Evolutionary conservation across 2,888 invertebrate genomes (phyloP), one percentile per base, ranked within the genome.

Genomic region (Pardosa pseudoannulata): DNA sequence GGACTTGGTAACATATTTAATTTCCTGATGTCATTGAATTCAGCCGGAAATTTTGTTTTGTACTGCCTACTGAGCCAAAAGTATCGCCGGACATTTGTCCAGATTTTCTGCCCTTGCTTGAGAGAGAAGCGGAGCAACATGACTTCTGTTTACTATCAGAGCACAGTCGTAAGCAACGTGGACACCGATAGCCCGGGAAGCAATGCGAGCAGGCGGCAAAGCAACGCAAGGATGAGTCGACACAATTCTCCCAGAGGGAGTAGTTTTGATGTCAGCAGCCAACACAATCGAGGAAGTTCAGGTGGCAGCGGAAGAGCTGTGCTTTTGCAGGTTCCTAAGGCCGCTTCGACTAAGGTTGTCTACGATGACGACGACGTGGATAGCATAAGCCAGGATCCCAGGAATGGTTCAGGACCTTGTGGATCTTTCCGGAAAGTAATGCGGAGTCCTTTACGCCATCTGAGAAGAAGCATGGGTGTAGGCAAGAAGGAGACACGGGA

Each of bases 11-110:
- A 93, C 88, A 90, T 93, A n/a, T 91, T 92, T 88, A 93, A 93
- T 89, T 90, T 93, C 7, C 90, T 93, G 27, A 92, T 92, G 27
- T 91, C 92, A 64, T 90, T 93, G 70, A 93, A 93, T 89, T 91
- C 92, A 9, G 92, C 93, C 0, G 91, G 91, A 23, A 93, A 93
- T 89, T 93, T 93, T 89, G 90, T 93, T 23, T 90, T 93, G 23
- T 93, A 93, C 89, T 92, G 92, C 0, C 91, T 92, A 36, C 92
- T 93, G 90, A 92, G 92, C 71, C 91, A 91, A 76, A 91, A 92
- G 73, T 93, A 93, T 88, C 89, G 93, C 50, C 90, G 90, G 65
- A 91, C 91, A 2, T 91, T 91, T 64, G 50, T 89, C 19, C 83
- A 88, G 64, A 75, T 87, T 19, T 89, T 89, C 70, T 89, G 89